phyloP scores from a whole-genome alignment of 2,113 vertebrate genomes.

The Sialia sialis region DNA sequence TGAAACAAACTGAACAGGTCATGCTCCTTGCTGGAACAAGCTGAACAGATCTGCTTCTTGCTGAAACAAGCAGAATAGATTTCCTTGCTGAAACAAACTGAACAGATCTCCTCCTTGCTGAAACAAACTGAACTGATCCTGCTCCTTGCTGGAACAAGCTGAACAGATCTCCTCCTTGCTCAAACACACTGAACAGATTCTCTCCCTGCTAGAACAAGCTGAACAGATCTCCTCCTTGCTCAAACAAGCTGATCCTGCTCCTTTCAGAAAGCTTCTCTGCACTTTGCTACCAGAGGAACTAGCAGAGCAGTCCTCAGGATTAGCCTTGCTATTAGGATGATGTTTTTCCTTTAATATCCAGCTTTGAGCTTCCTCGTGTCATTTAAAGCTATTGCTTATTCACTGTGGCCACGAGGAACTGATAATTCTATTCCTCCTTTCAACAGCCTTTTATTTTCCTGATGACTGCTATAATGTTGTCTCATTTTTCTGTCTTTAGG shows the following conservation, averaged over 20 bases:
- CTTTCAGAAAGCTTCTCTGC: background rate
- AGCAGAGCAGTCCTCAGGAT: background rate
- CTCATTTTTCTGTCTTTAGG: conserved; percentile 31
- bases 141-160: no score
- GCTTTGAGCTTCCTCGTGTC: background rate
- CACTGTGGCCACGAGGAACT: background rate
- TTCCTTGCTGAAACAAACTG: no score
- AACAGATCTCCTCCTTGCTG: no score
- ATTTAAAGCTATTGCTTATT: background rate
- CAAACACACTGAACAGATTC: background rate
- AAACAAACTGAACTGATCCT: no score
- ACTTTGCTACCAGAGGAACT: background rate
- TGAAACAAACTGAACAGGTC: no score
- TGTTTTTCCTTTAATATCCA: background rate
- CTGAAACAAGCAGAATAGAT: no score
- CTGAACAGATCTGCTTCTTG: no score
- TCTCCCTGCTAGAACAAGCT: background rate
- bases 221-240: background rate
- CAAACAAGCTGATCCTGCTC: no score
- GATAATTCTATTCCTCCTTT: background rate
- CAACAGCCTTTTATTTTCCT: conserved; percentile 24
- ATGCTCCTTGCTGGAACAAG: no score
- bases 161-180: no score
- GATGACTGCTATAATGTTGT: background rate
- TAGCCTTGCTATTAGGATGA: background rate